Evolutionary conservation across 2,113 vertebrate species (phyloP).

Genomic region (Phyllopteryx taeniolatus): DNA sequence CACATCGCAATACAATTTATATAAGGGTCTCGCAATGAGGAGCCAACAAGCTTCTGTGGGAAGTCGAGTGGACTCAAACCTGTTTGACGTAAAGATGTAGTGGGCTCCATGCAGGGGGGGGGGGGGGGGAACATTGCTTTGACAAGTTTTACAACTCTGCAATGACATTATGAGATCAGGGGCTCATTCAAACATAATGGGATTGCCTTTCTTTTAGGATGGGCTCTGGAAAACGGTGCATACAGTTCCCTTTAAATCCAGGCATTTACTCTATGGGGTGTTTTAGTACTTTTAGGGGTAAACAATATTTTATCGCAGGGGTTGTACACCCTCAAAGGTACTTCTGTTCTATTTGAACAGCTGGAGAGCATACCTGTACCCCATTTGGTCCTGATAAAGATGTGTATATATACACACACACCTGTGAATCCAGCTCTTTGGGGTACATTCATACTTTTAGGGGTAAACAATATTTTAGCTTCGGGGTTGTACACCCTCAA

Average conservation of each 20-base stretch:
- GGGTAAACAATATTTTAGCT: no score
- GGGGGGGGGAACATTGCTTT: no score
- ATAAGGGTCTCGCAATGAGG: constrained; percentile 55
- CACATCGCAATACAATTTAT: constrained; percentile 59
- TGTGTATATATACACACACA: background rate
- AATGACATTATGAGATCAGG: no score
- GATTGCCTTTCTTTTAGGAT: background rate
- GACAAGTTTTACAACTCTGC: background rate
- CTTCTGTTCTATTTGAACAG: no score
- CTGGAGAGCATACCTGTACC: background rate
- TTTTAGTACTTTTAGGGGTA: background rate
- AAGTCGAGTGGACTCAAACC: constrained; percentile 34
- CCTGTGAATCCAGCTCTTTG: no score
- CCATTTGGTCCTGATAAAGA: background rate
- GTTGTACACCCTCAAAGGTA: no score
- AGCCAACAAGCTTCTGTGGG: constrained; percentile 47
- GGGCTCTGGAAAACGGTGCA: background rate
- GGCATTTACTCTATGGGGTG: background rate
- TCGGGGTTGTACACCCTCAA: no score
- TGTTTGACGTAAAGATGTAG: background rate
- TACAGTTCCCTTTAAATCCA: background rate
- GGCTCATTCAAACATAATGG: no score
- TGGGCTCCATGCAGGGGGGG: no score
- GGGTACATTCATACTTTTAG: no score
- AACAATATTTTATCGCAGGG: no score